A percentile compares a stretch with the other conserved stretches of the same genome.
Conservation (phyloP, 2,797 vertebrate genomes). For the Danio aesculapii region DNA sequence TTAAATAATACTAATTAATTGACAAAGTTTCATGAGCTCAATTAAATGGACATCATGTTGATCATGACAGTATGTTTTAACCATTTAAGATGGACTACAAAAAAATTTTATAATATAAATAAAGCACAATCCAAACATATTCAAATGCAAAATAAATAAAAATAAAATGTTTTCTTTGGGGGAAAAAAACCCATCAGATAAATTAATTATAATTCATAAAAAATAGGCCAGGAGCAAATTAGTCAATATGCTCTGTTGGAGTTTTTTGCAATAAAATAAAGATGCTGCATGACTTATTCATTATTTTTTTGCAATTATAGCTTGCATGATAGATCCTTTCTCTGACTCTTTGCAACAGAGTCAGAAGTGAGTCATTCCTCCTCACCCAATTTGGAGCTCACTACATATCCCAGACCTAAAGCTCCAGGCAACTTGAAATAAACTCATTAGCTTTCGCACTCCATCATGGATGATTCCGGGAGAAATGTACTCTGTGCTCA, state of each 20-base stretch:
- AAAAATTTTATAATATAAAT: no score
- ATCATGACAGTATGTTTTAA: no score
- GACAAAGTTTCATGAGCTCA: no score
- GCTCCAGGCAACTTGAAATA: constrained; percentile 23
- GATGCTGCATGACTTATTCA: constrained; percentile 11
- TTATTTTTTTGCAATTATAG: neutral
- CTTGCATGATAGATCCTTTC: neutral
- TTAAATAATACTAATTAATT: no score
- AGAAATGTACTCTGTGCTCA: constrained; percentile 23
- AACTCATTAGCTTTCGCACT: constrained; percentile 29
- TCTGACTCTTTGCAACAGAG: neutral
- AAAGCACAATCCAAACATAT: no score
- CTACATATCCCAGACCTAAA: constrained; percentile 24
- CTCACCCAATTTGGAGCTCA: constrained; percentile 3
- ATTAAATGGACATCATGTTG: no score
- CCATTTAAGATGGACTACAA: no score
- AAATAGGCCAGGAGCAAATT: no score
- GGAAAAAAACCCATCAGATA: no score
- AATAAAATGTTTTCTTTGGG: no score
- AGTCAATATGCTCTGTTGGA: constrained; percentile 5
- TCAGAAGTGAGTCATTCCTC: constrained; percentile 28
- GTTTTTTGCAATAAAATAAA: constrained; percentile 16
- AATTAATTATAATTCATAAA: no score
- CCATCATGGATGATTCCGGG: neutral
- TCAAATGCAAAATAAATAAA: no score